Evolutionary conservation across 2,888 invertebrate species (phyloP).

Genomic region (Limnephilus auricula): DNA sequence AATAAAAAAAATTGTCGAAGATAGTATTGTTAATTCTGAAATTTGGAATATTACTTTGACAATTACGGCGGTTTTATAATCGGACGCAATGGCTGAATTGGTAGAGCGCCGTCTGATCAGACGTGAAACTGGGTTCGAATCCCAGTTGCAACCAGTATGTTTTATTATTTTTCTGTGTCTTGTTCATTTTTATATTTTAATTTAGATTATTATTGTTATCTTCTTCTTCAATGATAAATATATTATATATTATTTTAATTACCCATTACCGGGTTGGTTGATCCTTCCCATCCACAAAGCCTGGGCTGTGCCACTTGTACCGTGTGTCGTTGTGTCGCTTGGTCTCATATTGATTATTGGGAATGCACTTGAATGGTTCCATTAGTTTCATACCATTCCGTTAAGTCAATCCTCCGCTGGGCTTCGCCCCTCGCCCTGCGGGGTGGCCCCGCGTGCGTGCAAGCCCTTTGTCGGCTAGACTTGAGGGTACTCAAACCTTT

Average conservation of each 20-base stretch:
- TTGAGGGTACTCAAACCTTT: neutral
- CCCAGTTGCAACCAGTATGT: too few relatives aligned
- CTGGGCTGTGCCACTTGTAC: slow-evolving; percentile 13
- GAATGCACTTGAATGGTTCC: slow-evolving; percentile 45
- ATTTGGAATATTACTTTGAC: too few relatives aligned
- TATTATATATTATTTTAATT: neutral
- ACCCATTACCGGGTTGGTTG: neutral
- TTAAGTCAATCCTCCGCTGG: neutral
- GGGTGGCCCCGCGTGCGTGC: neutral
- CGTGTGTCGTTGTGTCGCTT: neutral
- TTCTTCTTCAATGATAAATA: too few relatives aligned
- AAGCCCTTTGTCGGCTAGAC: slow-evolving; percentile 33
- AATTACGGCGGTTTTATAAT: too few relatives aligned
- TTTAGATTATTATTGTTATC: too few relatives aligned
- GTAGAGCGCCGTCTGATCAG: too few relatives aligned
- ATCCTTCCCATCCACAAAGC: neutral
- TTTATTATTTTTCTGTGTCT: too few relatives aligned
- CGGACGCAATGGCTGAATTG: too few relatives aligned
- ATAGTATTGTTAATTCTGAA: too few relatives aligned
- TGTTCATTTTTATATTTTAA: too few relatives aligned
- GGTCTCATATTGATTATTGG: slow-evolving; percentile 35
- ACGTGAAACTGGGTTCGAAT: too few relatives aligned
- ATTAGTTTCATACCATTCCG: slow-evolving; percentile 20
- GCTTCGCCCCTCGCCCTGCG: slow-evolving; percentile 24
- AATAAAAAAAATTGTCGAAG: too few relatives aligned